Percentiles rank a stretch among this genome's conserved stretches.
These are phyloP conservation scores for Mobula birostris DNA, from an alignment of 2,113 vertebrate genomes.

Conservation along the genomic window DNA sequence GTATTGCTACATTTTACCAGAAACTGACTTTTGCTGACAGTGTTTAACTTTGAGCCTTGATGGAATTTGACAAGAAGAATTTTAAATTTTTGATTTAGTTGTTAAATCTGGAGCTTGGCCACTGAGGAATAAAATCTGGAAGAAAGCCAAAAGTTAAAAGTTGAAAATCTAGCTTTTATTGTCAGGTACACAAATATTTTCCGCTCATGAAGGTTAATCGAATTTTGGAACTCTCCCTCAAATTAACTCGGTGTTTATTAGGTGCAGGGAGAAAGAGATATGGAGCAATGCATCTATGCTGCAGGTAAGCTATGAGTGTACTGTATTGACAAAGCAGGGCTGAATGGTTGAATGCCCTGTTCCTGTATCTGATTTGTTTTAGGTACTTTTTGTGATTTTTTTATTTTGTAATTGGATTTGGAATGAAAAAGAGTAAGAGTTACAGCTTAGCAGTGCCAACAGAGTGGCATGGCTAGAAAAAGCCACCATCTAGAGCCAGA, in stretches of 20 bases:
- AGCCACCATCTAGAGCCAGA: too few relatives aligned
- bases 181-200: not conserved
- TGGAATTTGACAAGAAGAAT: not conserved
- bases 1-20: too few relatives aligned
- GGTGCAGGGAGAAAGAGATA: not conserved
- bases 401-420: not conserved
- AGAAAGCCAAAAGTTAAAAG: too few relatives aligned
- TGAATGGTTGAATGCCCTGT: not conserved
- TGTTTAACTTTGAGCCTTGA: not conserved
- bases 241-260: not conserved
- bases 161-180: too few relatives aligned
- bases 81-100: not conserved
- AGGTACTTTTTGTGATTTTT: not conserved
- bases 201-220: not conserved
- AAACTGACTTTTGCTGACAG: not conserved
- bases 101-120: not conserved
- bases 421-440: not conserved
- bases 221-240: not conserved
- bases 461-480: too few relatives aligned
- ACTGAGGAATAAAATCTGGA: not conserved
- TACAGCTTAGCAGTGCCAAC: not conserved
- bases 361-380: not conserved
- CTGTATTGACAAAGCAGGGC: not conserved
- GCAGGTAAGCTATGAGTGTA: not conserved
- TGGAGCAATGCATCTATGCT: not conserved